These are phyloP conservation scores for Epistrophe grossulariae DNA, from an alignment of 2,888 invertebrate genomes.

Conservation along the genomic window DNA sequence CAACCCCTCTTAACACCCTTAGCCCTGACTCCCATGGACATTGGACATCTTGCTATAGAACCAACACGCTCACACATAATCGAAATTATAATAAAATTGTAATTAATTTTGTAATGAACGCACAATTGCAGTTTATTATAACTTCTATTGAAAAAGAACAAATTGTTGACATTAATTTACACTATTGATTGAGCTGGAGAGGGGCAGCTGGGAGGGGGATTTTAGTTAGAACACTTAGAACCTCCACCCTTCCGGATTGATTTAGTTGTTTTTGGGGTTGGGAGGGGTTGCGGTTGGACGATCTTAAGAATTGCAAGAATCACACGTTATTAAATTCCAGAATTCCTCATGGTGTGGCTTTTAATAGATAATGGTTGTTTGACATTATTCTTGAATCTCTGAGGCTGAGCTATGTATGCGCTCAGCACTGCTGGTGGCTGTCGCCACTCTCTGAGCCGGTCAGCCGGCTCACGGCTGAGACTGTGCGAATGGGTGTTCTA, in stretches of 20 bases:
- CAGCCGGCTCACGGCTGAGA: not conserved
- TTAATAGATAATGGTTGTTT: conserved; percentile 34
- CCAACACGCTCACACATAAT: conserved; percentile 42
- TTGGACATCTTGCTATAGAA: conserved; percentile 34
- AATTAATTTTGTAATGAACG: conserved; percentile 67
- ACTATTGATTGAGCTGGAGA: conserved; percentile 4
- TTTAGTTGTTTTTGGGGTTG: not conserved
- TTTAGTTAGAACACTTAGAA: not conserved
- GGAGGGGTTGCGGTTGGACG: conserved; percentile 21
- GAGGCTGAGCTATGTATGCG: conserved; percentile 47
- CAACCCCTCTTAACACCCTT: conserved; percentile 36
- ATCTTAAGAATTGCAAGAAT: conserved; percentile 23
- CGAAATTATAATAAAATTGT: conserved; percentile 39
- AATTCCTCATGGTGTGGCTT: conserved; percentile 45
- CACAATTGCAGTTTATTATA: conserved; percentile 60
- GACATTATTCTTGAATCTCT: conserved; percentile 52
- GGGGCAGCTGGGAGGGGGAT: not conserved
- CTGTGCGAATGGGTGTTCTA: conserved; percentile 73
- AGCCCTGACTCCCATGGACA: conserved; percentile 51
- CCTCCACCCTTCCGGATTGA: conserved; percentile 43
- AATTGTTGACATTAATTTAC: conserved; percentile 45
- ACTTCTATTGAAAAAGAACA: conserved; percentile 32
- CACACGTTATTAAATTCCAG: conserved; percentile 15
- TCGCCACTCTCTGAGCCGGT: conserved; percentile 36
- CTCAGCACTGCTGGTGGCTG: conserved; percentile 23